Conservation (phyloP, 2,113 vertebrate species). For the Rana temporaria region DNA sequence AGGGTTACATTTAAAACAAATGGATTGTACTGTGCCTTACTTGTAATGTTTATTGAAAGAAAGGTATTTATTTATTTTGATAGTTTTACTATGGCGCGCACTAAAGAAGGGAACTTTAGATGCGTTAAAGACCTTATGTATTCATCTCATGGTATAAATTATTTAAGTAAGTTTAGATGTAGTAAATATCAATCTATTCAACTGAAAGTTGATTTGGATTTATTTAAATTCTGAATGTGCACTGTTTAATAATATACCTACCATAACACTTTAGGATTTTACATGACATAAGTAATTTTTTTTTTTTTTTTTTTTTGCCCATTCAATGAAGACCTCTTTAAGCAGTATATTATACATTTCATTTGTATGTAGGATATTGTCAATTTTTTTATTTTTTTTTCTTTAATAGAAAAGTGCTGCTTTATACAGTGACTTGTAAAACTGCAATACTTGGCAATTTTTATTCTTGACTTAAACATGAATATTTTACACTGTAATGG, state of each 20-base stretch:
- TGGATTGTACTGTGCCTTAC: conserved; percentile 95
- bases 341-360: conserved; percentile 67
- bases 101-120: conserved; percentile 92
- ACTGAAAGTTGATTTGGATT: conserved; percentile 93
- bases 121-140: conserved; percentile 91
- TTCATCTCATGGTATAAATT: conserved; percentile 99
- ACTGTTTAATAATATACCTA: conserved; percentile 89
- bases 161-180: conserved; percentile 95
- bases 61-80: conserved; percentile 96
- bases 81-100: conserved; percentile 92
- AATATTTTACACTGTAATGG: conserved; percentile 98
- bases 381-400: conserved; percentile 62
- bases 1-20: conserved; percentile 72
- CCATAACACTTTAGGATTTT: conserved; percentile 88
- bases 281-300: conserved; percentile 80
- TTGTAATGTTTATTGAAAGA: conserved; percentile 95
- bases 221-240: conserved; percentile 98
- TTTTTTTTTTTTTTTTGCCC: conserved; percentile 67
- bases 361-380: conserved; percentile 76
- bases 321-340: conserved; percentile 77
- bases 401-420: conserved; percentile 85
- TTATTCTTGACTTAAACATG: conserved; percentile 90
- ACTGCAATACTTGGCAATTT: conserved; percentile 92
- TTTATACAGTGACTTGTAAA: conserved; percentile 87
- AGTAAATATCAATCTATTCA: conserved; percentile 96